Evolutionary conservation across 1,140 invertebrate genomes (phyloP), one percentile per base, ranked within the genome.

Genomic region (Drosophila orosa): DNA sequence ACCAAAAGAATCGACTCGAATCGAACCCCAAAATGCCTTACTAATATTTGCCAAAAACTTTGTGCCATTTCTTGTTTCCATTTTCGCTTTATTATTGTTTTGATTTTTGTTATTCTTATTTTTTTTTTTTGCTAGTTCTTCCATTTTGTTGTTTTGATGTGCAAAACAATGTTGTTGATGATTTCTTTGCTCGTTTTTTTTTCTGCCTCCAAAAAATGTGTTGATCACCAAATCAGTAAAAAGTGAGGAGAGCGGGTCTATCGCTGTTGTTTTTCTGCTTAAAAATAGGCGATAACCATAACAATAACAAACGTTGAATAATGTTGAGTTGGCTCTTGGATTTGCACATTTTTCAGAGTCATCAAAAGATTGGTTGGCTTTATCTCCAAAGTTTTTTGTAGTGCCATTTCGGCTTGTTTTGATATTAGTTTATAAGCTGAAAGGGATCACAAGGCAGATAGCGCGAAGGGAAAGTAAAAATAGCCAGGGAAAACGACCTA

Each of bases 1-100:
- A 45, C 39, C 22, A 5, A 66, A 24, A 67, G 75, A 83, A 82
- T 55, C 76, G 79, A 55, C 40, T 44, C 39, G 45, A 66, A 56
- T 27, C 45, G 73, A 68, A 52, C 5, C 40, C 39, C 27, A 62
- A 74, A 45, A 47, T 40, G 54, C 35, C 37, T 56, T 57, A 67
- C 42, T 67, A 62, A 74, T 65, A 67, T 75, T 78, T 71, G 57
- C 62, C 60, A 52, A 79, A 84, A 83, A 31, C 47, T 52, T 22
- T 54, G 73, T 52, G 54, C 54, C 19, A 37, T 44, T 61, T 52
- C 27, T 48, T 17, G 22, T 66, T 54, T 45, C 13, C 55, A 8
- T 19, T 22, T 47, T 47, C 19, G 57, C 45, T 39, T 27, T 47
- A 37, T 27, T 40, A 48, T 67, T 57, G 52, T 72, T 58, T 58